Evolutionary conservation across 2,888 invertebrate genomes (phyloP).

Genomic region (Meiosimyza platycephala): DNA sequence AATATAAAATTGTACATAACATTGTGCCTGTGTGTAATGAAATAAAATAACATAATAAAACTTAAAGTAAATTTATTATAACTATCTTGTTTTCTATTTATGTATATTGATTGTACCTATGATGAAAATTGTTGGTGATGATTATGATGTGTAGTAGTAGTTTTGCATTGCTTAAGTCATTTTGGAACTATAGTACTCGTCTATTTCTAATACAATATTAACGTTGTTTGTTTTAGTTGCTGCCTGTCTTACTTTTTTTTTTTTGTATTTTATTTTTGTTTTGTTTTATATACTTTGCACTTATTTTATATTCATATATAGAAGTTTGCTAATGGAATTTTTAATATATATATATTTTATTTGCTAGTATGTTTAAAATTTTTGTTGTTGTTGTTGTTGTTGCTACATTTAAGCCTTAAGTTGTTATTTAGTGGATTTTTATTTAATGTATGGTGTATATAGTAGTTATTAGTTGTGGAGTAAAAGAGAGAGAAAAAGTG

Average conservation of each 20-base stretch:
- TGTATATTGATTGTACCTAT: slow-evolving; percentile 24
- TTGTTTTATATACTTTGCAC: slow-evolving; percentile 6
- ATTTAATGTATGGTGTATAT: neutral
- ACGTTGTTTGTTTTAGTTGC: neutral
- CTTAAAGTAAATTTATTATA: neutral
- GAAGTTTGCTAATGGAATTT: slow-evolving; percentile 10
- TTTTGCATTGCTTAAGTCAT: slow-evolving; percentile 33
- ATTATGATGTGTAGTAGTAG: slow-evolving; percentile 10
- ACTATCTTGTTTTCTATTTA: neutral
- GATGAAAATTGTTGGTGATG: slow-evolving; percentile 23
- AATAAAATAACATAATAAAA: neutral
- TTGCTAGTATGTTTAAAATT: neutral
- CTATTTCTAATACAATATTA: neutral
- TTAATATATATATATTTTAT: slow-evolving; percentile 1
- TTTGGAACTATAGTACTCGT: slow-evolving; percentile 28
- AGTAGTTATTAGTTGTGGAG: no score
- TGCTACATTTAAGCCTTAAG: neutral
- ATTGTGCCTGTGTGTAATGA: neutral
- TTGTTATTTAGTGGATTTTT: neutral
- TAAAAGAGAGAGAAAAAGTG: no score
- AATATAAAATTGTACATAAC: slow-evolving; percentile 7
- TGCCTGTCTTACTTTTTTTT: neutral
- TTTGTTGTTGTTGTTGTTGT: no score
- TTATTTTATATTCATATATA: slow-evolving; percentile 1
- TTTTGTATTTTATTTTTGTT: neutral